phyloP scores from a whole-genome alignment of 2,888 invertebrate genomes.

The Euplagia quadripunctaria region DNA sequence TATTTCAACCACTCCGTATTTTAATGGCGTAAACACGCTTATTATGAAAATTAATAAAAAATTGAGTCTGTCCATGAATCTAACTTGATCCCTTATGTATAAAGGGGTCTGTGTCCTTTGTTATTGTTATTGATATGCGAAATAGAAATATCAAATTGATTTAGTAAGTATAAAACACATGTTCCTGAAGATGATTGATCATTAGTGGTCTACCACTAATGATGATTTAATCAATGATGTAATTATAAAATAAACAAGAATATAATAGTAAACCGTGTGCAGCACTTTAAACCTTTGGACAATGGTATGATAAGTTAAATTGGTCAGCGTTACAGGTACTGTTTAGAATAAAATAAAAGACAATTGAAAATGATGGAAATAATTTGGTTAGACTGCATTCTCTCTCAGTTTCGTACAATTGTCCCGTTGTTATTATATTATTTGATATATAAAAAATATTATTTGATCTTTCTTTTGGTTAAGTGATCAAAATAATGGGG shows the following conservation, averaged over 20 bases:
- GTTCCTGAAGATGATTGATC: too few species aligned
- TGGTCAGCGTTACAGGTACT: neutral
- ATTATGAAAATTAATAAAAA: neutral
- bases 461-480: neutral
- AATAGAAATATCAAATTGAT: too few species aligned
- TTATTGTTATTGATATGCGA: too few species aligned
- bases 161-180: neutral
- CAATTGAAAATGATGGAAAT: neutral
- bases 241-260: neutral
- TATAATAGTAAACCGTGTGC: neutral
- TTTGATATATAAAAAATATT: neutral
- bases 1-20: neutral
- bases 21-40: neutral
- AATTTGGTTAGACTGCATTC: neutral
- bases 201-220: neutral
- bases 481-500: neutral
- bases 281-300: neutral
- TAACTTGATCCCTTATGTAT: neutral
- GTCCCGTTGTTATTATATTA: neutral
- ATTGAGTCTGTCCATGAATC: neutral
- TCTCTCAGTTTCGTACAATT: neutral
- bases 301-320: neutral
- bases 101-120: neutral
- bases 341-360: neutral
- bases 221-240: neutral